These are phyloP conservation scores for Peromyscus maniculatus DNA, from an alignment of 2,113 vertebrate species.

Conservation along the genomic window DNA sequence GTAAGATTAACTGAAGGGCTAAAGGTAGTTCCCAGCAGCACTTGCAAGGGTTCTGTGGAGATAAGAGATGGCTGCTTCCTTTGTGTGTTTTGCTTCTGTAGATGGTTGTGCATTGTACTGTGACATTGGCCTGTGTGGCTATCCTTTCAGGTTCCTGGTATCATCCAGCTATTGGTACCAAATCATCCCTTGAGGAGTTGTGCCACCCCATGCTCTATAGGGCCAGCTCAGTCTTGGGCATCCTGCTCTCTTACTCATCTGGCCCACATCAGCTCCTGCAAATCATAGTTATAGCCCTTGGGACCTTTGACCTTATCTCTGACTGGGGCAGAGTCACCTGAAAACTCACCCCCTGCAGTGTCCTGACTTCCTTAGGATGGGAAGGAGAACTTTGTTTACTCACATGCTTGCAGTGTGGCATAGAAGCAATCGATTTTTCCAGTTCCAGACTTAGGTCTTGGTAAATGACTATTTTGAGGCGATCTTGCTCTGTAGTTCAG, in stretches of 20 bases:
- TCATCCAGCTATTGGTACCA: neutral
- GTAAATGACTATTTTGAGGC: slow-evolving; percentile 3
- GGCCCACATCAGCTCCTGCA: neutral
- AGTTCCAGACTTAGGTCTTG: neutral
- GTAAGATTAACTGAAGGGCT: neutral
- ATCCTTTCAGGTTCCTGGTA: neutral
- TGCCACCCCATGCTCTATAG: neutral
- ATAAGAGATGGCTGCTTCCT: neutral
- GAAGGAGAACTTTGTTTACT: neutral
- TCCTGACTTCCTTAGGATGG: neutral
- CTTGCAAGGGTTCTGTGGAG: neutral
- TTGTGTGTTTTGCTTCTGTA: neutral
- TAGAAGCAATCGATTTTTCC: neutral
- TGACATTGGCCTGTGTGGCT: neutral
- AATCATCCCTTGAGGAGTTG: neutral
- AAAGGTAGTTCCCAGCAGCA: neutral
- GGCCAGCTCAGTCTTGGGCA: neutral
- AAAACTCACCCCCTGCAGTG: neutral
- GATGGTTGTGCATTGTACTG: neutral
- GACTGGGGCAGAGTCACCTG: neutral
- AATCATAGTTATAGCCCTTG: neutral
- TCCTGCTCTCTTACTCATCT: neutral
- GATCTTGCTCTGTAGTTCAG: neutral
- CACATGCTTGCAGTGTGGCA: neutral
- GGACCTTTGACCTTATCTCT: neutral